A percentile compares a stretch with the other conserved stretches of the same genome.
These are phyloP conservation scores for Alcedo atthis DNA, from an alignment of 2,797 vertebrate species.

Conservation along the genomic window DNA sequence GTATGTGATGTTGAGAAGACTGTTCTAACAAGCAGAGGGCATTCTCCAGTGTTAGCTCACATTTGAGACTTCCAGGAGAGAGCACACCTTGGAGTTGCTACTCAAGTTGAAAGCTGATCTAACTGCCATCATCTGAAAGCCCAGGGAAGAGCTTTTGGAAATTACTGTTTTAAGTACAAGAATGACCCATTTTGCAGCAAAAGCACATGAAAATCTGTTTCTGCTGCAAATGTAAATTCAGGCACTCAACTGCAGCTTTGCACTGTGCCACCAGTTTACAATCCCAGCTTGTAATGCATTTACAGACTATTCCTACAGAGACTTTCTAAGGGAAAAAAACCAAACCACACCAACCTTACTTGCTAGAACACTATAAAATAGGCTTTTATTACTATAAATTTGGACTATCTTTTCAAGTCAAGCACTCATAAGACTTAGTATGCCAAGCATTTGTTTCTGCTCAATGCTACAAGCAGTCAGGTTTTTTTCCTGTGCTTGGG, in stretches of 20 bases:
- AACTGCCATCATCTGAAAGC: background rate
- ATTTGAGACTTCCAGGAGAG: background rate
- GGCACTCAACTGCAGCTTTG: background rate
- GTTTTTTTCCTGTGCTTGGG: background rate
- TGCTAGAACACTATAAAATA: background rate
- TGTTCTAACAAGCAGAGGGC: background rate
- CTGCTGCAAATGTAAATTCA: background rate
- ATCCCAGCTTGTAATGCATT: background rate
- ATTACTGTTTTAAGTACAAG: background rate
- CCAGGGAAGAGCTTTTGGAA: background rate
- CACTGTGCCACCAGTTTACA: background rate
- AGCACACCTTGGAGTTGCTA: background rate
- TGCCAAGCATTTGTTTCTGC: conserved; percentile 7
- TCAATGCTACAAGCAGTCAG: background rate
- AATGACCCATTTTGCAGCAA: background rate
- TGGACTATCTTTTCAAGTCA: background rate
- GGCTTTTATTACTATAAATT: conserved; percentile 6
- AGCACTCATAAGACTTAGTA: background rate
- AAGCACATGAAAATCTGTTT: background rate
- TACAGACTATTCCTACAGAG: background rate
- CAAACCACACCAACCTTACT: background rate
- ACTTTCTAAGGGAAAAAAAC: background rate
- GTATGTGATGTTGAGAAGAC: background rate
- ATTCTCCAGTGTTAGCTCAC: background rate
- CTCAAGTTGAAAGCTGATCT: background rate